A percentile compares a stretch with the other conserved stretches of the same genome.
Evolutionary conservation across 2,797 vertebrate species (phyloP).

Genomic region (Cheirogaleus major): DNA sequence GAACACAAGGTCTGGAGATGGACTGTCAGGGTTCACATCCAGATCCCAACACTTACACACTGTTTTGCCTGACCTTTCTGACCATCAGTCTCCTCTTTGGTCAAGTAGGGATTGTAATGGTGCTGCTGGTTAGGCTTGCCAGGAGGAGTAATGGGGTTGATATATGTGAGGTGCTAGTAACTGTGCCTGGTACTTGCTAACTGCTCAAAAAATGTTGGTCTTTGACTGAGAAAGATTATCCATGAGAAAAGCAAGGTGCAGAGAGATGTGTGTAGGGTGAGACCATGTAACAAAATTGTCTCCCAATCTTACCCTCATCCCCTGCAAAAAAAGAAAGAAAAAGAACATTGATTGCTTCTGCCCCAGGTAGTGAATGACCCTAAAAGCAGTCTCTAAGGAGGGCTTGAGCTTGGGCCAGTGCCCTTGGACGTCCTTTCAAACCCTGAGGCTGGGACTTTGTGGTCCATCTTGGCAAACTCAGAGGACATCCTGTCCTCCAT

Average conservation of each 20-base stretch:
- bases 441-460: background rate
- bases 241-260: conserved; percentile 23
- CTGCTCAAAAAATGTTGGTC: background rate
- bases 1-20: background rate
- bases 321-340: background rate
- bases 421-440: background rate
- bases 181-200: background rate
- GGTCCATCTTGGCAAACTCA: background rate
- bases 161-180: background rate
- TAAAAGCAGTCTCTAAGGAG: background rate
- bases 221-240: background rate
- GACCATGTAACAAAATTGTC: background rate
- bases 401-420: background rate
- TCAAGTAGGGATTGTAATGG: background rate
- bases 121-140: background rate
- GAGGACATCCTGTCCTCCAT: background rate
- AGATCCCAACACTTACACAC: background rate
- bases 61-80: background rate
- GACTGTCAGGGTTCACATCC: background rate
- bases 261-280: background rate
- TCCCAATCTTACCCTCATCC: background rate
- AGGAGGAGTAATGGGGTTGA: background rate
- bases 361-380: background rate
- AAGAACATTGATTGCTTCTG: background rate
- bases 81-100: background rate